A percentile compares a stretch with the other conserved stretches of the same genome.
phyloP scores from a whole-genome alignment of 2,797 vertebrate species.

The Dicrostonyx torquatus region DNA sequence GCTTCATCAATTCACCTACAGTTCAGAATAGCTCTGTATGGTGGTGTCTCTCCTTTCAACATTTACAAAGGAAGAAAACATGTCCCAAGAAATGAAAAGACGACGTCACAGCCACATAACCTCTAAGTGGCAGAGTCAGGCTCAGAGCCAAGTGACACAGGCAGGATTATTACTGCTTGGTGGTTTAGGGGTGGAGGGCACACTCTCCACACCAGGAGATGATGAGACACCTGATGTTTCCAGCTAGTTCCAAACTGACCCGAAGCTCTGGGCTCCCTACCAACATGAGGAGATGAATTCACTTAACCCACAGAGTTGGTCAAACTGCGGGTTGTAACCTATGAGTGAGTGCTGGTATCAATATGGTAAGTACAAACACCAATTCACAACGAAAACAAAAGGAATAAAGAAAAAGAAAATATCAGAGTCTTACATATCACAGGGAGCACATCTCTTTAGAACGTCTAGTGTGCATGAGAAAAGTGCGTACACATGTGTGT shows the following conservation, averaged over 20 bases:
- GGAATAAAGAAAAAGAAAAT: neutral
- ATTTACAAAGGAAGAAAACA: neutral
- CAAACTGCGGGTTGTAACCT: conserved; percentile 3
- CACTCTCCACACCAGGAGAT: neutral
- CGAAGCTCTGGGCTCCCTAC: neutral
- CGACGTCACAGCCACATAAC: neutral
- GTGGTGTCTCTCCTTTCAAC: neutral
- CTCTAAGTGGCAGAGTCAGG: neutral
- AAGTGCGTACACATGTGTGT: neutral
- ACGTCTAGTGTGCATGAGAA: neutral
- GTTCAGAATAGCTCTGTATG: neutral
- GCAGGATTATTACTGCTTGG: neutral
- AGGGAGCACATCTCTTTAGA: neutral
- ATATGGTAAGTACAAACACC: conserved; percentile 21
- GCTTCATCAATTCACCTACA: neutral
- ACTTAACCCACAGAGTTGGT: neutral
- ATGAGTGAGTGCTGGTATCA: conserved; percentile 1
- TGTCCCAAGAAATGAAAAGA: neutral
- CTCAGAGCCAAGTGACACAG: neutral
- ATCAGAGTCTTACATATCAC: neutral
- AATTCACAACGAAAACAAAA: neutral
- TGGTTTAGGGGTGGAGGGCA: neutral
- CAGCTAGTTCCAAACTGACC: neutral
- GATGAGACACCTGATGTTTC: neutral
- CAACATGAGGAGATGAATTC: neutral